A percentile compares a stretch with the other conserved stretches of the same genome.
Conservation (phyloP, 2,888 invertebrate species). For the Antheraea assamensis region DNA sequence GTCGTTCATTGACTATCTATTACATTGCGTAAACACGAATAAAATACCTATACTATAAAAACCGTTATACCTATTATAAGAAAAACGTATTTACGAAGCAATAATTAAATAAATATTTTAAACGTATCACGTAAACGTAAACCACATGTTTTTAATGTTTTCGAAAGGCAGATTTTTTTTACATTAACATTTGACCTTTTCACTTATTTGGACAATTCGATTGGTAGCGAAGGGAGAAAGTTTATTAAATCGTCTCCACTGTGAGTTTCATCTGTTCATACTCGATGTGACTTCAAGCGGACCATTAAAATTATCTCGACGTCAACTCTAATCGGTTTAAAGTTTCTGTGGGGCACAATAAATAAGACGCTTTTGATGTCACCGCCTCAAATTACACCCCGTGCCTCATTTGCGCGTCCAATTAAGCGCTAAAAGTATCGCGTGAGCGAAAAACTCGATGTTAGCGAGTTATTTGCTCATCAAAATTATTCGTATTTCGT, state of each 20-base stretch:
- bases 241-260: conserved; percentile 47
- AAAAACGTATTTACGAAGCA: neutral
- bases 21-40: conserved; percentile 14
- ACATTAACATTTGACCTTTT: conserved; percentile 18
- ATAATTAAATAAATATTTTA: neutral
- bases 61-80: too few species aligned
- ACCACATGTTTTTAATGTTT: neutral
- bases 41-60: too few species aligned
- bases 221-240: conserved; percentile 50
- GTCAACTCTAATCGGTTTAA: conserved; percentile 70
- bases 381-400: conserved; percentile 71
- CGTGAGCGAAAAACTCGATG: conserved; percentile 54
- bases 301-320: conserved; percentile 70
- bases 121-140: neutral
- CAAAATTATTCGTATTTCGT: conserved; percentile 70
- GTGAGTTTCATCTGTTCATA: conserved; percentile 38
- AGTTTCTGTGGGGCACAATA: conserved; percentile 49
- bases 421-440: conserved; percentile 75
- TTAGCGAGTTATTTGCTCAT: conserved; percentile 56
- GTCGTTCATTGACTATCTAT: conserved; percentile 16
- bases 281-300: conserved; percentile 54
- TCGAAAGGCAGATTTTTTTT: conserved; percentile 16
- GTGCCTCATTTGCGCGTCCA: conserved; percentile 67
- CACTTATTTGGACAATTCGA: conserved; percentile 34
- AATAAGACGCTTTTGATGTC: conserved; percentile 67